Evolutionary conservation across 2,797 vertebrate species (phyloP).

Genomic region (Enteromius trimaculatus): DNA sequence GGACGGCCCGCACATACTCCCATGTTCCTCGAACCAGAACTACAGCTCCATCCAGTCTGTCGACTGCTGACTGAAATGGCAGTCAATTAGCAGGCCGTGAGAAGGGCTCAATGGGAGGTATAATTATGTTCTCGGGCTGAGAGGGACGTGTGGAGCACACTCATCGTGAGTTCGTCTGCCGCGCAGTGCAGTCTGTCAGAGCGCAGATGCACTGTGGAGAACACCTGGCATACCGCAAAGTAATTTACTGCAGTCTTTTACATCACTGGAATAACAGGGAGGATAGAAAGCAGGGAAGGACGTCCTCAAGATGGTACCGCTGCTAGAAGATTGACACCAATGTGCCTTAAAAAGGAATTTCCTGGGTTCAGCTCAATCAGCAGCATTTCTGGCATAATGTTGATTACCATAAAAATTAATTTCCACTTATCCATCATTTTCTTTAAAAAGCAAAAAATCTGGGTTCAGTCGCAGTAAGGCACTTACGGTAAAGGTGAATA

Average conservation of each 20-base stretch:
- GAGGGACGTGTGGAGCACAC: constrained; percentile 39
- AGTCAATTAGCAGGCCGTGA: constrained; percentile 57
- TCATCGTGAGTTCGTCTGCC: constrained; percentile 23
- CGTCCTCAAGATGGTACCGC: constrained; percentile 7
- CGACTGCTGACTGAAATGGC: constrained; percentile 44
- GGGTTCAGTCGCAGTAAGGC: neutral
- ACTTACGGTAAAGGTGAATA: neutral
- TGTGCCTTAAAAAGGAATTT: neutral
- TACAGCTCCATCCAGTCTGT: constrained; percentile 26
- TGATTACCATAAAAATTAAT: neutral
- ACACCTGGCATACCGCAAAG: constrained; percentile 48
- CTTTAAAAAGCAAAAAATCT: neutral
- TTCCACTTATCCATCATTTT: neutral
- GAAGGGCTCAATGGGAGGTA: constrained; percentile 54
- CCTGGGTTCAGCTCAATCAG: constrained; percentile 1
- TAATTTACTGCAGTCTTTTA: constrained; percentile 43
- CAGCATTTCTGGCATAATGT: neutral
- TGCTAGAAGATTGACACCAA: constrained; percentile 1
- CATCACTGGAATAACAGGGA: constrained; percentile 33
- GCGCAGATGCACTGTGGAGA: constrained; percentile 35
- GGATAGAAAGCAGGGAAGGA: constrained; percentile 12
- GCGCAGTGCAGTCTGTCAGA: constrained; percentile 28
- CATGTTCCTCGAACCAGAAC: constrained; percentile 27
- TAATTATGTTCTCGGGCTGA: constrained; percentile 59
- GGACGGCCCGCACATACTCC: constrained; percentile 17